These are phyloP conservation scores for Mnemiopsis leidyi DNA, from an alignment of 37 sponge, comb jelly and placozoan genomes.

Conservation along the genomic window DNA sequence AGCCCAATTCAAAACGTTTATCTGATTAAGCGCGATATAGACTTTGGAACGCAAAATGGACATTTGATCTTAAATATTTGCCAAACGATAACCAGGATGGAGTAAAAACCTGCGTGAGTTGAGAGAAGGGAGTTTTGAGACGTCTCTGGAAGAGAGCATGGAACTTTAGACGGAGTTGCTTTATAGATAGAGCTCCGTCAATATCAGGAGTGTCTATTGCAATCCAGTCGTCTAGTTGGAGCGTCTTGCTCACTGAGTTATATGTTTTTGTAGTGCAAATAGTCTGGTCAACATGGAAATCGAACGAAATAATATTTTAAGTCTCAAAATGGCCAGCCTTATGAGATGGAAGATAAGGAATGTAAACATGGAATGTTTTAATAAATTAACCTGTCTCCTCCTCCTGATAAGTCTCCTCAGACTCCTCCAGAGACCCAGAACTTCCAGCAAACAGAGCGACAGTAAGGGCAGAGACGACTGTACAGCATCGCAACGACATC, in stretches of 20 bases:
- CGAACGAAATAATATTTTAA: no score
- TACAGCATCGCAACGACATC: constrained; percentile 31
- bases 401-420: constrained; percentile 10
- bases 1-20: no score
- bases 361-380: no score
- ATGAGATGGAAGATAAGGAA: neutral
- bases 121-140: constrained; percentile 61
- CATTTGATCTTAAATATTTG: no score
- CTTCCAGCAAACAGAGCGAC: constrained; percentile 46
- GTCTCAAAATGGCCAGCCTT: no score
- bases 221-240: constrained; percentile 54
- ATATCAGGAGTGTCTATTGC: constrained; percentile 18
- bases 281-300: no score
- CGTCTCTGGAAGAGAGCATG: constrained; percentile 59
- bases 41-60: no score
- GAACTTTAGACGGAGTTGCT: constrained; percentile 57
- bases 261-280: no score
- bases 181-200: constrained; percentile 42
- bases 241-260: constrained; percentile 13
- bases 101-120: constrained; percentile 63
- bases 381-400: constrained; percentile 32
- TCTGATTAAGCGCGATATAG: no score
- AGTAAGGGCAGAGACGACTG: constrained; percentile 14
- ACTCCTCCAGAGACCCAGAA: constrained; percentile 33
- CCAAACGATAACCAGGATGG: no score